phyloP scores from a whole-genome alignment of 1,140 invertebrate genomes.

The Atopsyche davidsoni region DNA sequence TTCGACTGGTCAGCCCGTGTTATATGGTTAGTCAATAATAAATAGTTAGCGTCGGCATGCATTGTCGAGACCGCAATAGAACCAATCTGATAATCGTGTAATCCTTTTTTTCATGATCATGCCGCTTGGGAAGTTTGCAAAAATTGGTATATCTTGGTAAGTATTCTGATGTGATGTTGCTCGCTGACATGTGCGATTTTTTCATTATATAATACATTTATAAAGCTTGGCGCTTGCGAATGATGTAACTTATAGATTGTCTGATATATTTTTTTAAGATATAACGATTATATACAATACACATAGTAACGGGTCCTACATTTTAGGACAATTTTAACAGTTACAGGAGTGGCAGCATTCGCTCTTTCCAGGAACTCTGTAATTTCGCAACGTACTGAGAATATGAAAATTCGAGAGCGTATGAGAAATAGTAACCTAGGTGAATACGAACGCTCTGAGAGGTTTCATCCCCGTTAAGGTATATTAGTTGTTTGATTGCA shows the following conservation, averaged over 20 bases:
- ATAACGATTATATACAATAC: not conserved
- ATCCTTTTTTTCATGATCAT: conserved; percentile 4
- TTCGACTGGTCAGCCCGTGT: no score
- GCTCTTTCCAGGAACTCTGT: conserved; percentile 63
- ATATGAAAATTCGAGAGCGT: conserved; percentile 74
- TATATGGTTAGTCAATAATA: no score
- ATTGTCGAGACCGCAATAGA: no score
- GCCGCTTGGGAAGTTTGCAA: conserved; percentile 9
- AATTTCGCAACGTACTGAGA: conserved; percentile 60
- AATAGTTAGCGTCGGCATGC: no score
- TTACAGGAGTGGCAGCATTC: conserved; percentile 51
- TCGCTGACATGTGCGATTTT: no score
- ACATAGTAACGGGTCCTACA: not conserved
- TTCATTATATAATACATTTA: not conserved
- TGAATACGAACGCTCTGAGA: conserved; percentile 49
- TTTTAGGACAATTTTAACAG: not conserved
- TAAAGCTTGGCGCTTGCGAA: not conserved
- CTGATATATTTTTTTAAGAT: not conserved
- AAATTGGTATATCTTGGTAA: conserved; percentile 13
- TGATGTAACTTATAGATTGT: not conserved
- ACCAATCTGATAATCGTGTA: no score
- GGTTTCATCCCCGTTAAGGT: not conserved
- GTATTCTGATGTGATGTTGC: not conserved
- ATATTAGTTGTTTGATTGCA: not conserved
- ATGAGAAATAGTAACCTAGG: conserved; percentile 61